Conservation (phyloP, 2,113 vertebrate genomes). For the Gavialis gangeticus region DNA sequence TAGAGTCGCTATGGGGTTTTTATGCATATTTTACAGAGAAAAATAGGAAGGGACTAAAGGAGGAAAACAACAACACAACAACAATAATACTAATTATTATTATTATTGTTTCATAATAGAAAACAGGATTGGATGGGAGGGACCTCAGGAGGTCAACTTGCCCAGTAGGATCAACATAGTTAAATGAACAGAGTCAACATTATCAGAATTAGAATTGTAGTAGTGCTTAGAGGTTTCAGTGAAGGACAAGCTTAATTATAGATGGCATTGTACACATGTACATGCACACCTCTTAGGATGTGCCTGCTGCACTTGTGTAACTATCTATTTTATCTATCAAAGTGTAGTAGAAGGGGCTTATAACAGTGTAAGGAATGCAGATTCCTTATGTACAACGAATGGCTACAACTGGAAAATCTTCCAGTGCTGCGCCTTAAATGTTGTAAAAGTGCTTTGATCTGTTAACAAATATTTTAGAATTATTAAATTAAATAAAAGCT, state of each 20-base stretch:
- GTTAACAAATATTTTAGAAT: no score
- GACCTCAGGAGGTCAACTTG: background rate
- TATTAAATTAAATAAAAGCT: no score
- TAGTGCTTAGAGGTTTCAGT: background rate
- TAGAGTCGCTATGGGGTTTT: background rate
- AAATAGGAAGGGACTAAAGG: background rate
- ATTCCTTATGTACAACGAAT: background rate
- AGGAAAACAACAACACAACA: background rate
- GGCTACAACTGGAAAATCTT: no score
- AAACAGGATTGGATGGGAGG: no score
- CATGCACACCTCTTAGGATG: background rate
- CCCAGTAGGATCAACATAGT: no score
- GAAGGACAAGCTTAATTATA: rapidly evolving
- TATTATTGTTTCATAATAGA: no score
- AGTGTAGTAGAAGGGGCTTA: background rate
- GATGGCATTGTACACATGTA: rapidly evolving
- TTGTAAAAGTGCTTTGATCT: no score
- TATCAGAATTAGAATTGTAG: rapidly evolving
- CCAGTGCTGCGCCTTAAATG: no score
- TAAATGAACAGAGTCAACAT: no score
- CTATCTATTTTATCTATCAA: background rate
- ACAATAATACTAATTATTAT: rapidly evolving
- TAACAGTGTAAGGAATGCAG: background rate
- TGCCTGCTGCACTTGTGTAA: background rate
- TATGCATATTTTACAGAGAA: background rate